Evolutionary conservation across 2,113 vertebrate species (phyloP).

Genomic region (Psettodes erumei): DNA sequence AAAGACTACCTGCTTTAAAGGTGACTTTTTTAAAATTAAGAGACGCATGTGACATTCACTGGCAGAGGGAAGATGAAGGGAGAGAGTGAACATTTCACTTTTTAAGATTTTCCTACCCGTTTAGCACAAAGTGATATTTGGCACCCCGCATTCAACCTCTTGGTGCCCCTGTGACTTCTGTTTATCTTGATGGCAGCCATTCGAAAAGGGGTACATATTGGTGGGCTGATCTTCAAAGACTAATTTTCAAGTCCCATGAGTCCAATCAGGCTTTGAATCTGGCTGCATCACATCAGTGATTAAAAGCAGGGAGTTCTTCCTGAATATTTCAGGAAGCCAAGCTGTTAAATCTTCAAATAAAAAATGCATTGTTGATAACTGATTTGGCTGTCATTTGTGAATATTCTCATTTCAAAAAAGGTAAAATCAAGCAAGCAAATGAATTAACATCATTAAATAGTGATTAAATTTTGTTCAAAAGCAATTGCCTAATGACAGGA

Average conservation of each 20-base stretch:
- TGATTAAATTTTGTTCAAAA: background rate
- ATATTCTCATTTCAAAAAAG: background rate
- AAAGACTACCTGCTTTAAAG: background rate
- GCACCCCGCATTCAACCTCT: background rate
- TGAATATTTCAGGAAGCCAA: conserved; percentile 51
- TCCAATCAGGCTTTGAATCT: conserved; percentile 47
- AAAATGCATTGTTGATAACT: conserved; percentile 28
- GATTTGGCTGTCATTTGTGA: background rate
- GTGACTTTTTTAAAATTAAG: background rate
- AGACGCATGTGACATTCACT: background rate
- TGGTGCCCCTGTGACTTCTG: too few relatives aligned
- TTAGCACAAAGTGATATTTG: conserved; percentile 23
- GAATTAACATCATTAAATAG: background rate
- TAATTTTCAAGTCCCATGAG: conserved; percentile 26
- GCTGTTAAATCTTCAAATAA: conserved; percentile 43
- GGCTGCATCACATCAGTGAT: conserved; percentile 32
- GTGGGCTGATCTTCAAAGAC: conserved; percentile 49
- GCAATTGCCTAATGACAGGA: background rate
- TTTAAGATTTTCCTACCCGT: conserved; percentile 21
- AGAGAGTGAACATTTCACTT: background rate
- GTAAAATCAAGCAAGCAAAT: background rate
- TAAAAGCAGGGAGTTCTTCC: conserved; percentile 15
- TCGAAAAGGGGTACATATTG: background rate
- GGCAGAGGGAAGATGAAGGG: background rate
- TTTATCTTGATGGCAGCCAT: conserved; percentile 4